A percentile compares a stretch with the other conserved stretches of the same genome.
Conservation (phyloP, 2,888 invertebrate species). For the Marronus borbonicus region DNA sequence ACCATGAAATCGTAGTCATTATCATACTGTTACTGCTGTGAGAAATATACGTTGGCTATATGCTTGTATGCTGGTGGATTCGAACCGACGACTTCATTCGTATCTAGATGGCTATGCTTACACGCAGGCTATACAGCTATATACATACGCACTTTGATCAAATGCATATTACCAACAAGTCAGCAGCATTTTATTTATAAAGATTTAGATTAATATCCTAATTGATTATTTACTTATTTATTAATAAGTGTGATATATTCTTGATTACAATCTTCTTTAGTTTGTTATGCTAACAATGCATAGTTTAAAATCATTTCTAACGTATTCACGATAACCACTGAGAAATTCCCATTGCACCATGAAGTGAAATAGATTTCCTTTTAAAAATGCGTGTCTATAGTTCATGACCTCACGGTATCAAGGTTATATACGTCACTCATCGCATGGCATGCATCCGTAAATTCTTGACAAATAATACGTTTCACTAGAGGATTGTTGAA, state of each 20-base stretch:
- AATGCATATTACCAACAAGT: too few relatives aligned
- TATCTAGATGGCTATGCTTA: constrained; percentile 7
- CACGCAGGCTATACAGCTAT: constrained; percentile 47
- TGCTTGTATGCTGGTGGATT: constrained; percentile 46
- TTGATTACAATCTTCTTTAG: too few relatives aligned
- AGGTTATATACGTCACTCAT: constrained; percentile 5
- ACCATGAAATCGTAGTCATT: constrained; percentile 57
- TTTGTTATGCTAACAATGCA: too few relatives aligned
- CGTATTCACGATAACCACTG: too few relatives aligned
- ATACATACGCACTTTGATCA: not conserved
- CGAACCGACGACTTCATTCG: constrained; percentile 48
- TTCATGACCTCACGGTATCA: constrained; percentile 15
- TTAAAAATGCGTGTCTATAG: not conserved
- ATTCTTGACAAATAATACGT: constrained; percentile 12
- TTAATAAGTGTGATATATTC: not conserved
- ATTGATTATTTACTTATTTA: not conserved
- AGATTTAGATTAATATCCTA: not conserved
- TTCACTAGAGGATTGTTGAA: not conserved
- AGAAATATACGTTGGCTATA: constrained; percentile 52
- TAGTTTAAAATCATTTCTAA: too few relatives aligned
- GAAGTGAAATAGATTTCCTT: not conserved
- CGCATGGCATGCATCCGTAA: constrained; percentile 1
- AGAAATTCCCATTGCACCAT: too few relatives aligned
- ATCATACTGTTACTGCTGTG: constrained; percentile 56
- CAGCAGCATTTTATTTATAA: not conserved